Evolutionary conservation across 23 tunicate genomes (phyloP).

Genomic region (Clavelina lepadiformis): DNA sequence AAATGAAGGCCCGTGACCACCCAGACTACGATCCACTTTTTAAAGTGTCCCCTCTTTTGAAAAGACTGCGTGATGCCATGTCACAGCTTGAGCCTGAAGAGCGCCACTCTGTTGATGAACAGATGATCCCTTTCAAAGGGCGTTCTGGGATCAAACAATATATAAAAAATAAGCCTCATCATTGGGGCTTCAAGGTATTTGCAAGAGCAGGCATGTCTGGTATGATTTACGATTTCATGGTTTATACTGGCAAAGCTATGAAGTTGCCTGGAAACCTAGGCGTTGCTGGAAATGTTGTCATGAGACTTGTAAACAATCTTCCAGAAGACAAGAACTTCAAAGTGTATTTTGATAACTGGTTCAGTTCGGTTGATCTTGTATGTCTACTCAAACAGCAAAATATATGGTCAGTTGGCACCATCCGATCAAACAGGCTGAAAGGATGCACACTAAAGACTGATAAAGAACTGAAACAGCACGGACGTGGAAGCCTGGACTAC

Average conservation of each 20-base stretch:
- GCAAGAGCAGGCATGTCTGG: constrained; percentile 15
- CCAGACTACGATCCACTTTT: constrained; percentile 26
- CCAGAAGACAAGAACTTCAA: constrained; percentile 14
- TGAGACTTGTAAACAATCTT: constrained; percentile 12
- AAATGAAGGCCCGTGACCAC: constrained; percentile 5
- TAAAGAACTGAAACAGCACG: constrained; percentile 2
- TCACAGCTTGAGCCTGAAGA: constrained; percentile 6
- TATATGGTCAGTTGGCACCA: no score
- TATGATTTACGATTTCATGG: constrained; percentile 6
- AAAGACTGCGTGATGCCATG: constrained; percentile 18
- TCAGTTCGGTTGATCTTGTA: no score
- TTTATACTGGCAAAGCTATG: constrained; percentile 18
- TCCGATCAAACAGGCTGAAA: no score
- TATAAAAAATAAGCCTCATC: constrained; percentile 16
- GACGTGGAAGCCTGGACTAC: constrained; percentile 1
- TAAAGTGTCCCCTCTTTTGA: constrained; percentile 11
- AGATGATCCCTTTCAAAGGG: constrained; percentile 19
- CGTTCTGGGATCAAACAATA: constrained; percentile 12
- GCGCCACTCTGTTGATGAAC: constrained; percentile 15
- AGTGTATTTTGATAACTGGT: constrained; percentile 15
- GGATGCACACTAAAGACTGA: no score
- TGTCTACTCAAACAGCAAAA: no score
- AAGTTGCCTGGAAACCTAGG: constrained; percentile 17
- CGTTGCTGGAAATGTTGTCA: constrained; percentile 15
- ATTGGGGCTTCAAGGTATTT: constrained; percentile 18